A percentile compares a stretch with the other conserved stretches of the same genome.
Conservation (phyloP, 2,797 vertebrate genomes). For the Decapterus maruadsi region DNA sequence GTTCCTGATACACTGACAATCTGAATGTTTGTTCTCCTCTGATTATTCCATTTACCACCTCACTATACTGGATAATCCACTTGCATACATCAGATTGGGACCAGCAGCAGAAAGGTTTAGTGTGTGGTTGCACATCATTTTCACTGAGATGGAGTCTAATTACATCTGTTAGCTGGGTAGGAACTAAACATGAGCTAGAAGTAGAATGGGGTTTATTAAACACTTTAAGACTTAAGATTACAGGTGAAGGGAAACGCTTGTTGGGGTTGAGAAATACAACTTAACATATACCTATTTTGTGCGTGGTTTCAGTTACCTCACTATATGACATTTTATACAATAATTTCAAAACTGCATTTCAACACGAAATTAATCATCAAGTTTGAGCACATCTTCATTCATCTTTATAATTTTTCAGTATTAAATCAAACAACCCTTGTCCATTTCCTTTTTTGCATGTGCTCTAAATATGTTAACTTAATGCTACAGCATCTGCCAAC, state of each 20-base stretch:
- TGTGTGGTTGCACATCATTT: constrained; percentile 52
- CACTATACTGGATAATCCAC: constrained; percentile 73
- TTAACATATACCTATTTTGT: not conserved
- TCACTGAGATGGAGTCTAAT: constrained; percentile 51
- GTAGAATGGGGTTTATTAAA: constrained; percentile 32
- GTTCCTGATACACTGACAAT: constrained; percentile 68
- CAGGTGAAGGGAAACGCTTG: constrained; percentile 5
- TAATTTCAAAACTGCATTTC: not conserved
- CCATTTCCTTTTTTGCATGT: not conserved
- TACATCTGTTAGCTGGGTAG: constrained; percentile 41
- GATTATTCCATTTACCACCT: constrained; percentile 73
- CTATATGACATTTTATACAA: not conserved
- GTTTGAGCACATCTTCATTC: not conserved
- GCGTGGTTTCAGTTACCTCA: constrained; percentile 8
- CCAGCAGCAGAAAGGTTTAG: constrained; percentile 57
- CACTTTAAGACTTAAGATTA: not conserved
- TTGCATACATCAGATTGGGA: constrained; percentile 67
- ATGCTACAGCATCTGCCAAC: not conserved
- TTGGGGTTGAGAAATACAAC: constrained; percentile 3
- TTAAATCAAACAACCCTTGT: not conserved
- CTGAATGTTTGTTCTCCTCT: constrained; percentile 69
- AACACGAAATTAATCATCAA: constrained; percentile 6
- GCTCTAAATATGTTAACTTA: not conserved
- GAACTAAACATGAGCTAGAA: constrained; percentile 31
- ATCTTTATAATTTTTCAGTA: not conserved